These are phyloP conservation scores for Hermaeophaga mercurialis DNA, from an alignment of 2,888 invertebrate genomes.

Conservation along the genomic window DNA sequence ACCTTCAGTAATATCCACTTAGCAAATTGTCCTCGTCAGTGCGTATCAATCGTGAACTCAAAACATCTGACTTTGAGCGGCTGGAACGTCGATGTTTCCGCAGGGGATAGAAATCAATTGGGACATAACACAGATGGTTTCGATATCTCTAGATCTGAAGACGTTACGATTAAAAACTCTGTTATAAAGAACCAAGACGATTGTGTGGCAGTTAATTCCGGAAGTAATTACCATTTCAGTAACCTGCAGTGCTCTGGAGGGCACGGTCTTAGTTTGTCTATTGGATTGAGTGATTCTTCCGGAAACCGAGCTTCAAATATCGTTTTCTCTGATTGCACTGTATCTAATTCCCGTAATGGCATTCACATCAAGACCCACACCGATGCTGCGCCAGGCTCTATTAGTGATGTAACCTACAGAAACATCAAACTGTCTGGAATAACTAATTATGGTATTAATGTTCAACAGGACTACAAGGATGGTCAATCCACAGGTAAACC, in stretches of 20 bases:
- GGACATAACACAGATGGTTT: slow-evolving; percentile 39
- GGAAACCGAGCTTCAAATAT: slow-evolving; percentile 34
- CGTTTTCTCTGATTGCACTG: slow-evolving; percentile 31
- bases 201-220: slow-evolving; percentile 38
- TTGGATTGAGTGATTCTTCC: slow-evolving; percentile 34
- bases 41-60: slow-evolving; percentile 27
- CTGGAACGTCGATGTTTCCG: slow-evolving; percentile 33
- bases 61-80: slow-evolving; percentile 18
- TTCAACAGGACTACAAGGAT: slow-evolving; percentile 37
- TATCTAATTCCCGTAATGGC: slow-evolving; percentile 36
- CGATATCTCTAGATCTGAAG: slow-evolving; percentile 26
- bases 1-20: slow-evolving; percentile 28
- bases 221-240: slow-evolving; percentile 29
- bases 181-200: slow-evolving; percentile 40
- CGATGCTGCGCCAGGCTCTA: slow-evolving; percentile 33
- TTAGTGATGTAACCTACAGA: slow-evolving; percentile 34
- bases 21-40: slow-evolving; percentile 30
- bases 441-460: slow-evolving; percentile 35
- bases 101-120: slow-evolving; percentile 23
- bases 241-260: slow-evolving; percentile 37
- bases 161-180: slow-evolving; percentile 33
- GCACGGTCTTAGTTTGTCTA: slow-evolving; percentile 40
- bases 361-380: slow-evolving; percentile 40
- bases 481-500: slow-evolving; percentile 32
- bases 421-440: slow-evolving; percentile 36